Evolutionary conservation across 1,140 invertebrate genomes (phyloP).

Genomic region (Drosophila orena): DNA sequence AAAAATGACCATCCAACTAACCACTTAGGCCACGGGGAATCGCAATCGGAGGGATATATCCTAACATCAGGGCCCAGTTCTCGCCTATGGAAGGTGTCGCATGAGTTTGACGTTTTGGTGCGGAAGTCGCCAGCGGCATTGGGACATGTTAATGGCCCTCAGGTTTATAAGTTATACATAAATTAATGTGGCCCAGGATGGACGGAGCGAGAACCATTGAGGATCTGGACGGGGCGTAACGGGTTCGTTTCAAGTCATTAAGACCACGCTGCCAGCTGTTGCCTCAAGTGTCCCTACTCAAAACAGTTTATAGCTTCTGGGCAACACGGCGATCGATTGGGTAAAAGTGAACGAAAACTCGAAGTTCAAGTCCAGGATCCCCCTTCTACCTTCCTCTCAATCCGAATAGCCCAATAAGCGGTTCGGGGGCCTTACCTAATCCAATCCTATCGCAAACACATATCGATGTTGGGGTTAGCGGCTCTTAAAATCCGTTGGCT

Average conservation of each 20-base stretch:
- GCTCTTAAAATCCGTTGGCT: conserved; percentile 36
- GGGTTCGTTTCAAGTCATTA: conserved; percentile 34
- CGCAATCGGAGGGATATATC: conserved; percentile 11
- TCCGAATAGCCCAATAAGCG: conserved; percentile 34
- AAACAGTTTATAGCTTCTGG: conserved; percentile 61
- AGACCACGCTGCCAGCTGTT: conserved; percentile 60
- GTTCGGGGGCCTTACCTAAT: conserved; percentile 24
- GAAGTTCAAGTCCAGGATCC: background rate
- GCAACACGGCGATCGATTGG: conserved; percentile 26
- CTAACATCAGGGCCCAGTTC: conserved; percentile 35
- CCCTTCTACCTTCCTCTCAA: conserved; percentile 24
- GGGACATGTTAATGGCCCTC: conserved; percentile 76
- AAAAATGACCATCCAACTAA: conserved; percentile 14
- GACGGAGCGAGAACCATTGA: conserved; percentile 20
- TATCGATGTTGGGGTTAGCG: conserved; percentile 60
- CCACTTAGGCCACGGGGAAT: background rate
- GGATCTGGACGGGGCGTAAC: conserved; percentile 27
- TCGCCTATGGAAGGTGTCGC: conserved; percentile 61
- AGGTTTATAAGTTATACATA: conserved; percentile 75
- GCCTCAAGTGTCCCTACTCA: conserved; percentile 58
- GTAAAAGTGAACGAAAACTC: conserved; percentile 38
- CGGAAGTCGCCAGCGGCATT: conserved; percentile 67
- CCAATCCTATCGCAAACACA: conserved; percentile 25
- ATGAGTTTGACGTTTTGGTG: conserved; percentile 55
- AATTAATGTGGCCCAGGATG: conserved; percentile 35